Evolutionary conservation across 2,888 invertebrate genomes (phyloP).

Genomic region (Agrotis exclamationis): DNA sequence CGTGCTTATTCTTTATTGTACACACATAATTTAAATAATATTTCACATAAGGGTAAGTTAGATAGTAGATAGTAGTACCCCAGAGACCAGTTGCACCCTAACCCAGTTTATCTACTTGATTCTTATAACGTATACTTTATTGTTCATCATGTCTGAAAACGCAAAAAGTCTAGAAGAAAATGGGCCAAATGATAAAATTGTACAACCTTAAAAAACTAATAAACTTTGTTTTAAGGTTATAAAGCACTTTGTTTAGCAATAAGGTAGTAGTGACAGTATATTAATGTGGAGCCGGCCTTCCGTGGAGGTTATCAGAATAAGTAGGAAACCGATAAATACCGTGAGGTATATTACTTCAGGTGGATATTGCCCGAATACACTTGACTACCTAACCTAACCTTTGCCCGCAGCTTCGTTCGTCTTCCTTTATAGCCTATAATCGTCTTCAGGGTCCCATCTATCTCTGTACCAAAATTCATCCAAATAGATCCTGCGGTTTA

Average conservation of each 20-base stretch:
- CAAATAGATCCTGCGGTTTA: too few relatives aligned
- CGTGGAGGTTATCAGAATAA: conserved; percentile 46
- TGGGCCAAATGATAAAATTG: background rate
- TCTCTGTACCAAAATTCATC: too few relatives aligned
- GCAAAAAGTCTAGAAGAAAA: background rate
- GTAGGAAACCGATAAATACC: conserved; percentile 48
- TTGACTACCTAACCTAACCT: background rate
- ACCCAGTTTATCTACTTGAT: too few relatives aligned
- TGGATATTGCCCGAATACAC: conserved; percentile 7
- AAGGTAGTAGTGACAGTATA: conserved; percentile 31
- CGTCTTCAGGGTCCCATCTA: too few relatives aligned
- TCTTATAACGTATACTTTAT: background rate
- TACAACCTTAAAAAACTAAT: background rate
- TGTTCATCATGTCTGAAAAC: background rate
- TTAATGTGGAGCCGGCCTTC: conserved; percentile 28
- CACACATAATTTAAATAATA: too few relatives aligned
- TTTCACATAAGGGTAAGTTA: too few relatives aligned
- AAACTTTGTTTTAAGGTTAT: conserved; percentile 1
- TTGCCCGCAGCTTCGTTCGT: too few relatives aligned
- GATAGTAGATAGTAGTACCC: too few relatives aligned
- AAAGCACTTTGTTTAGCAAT: conserved; percentile 17
- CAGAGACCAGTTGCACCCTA: too few relatives aligned
- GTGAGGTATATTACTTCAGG: background rate
- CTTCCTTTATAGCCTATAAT: too few relatives aligned
- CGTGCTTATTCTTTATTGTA: too few relatives aligned